Base-by-base conservation (phyloP, 2,113 vertebrate species). In the Spea bombifrons region DNA sequence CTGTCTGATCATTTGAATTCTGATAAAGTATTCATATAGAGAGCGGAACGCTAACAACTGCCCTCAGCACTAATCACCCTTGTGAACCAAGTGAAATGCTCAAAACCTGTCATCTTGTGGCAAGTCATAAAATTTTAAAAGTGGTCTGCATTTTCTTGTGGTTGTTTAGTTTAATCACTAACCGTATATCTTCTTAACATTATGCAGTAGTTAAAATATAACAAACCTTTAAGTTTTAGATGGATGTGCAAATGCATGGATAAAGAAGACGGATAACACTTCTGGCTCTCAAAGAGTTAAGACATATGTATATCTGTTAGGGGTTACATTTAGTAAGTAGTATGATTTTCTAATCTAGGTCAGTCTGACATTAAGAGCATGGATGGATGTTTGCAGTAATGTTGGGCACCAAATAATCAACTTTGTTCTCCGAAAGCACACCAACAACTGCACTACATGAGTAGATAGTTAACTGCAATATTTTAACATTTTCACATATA, bases 81-180 rank as follows among this genome's bases (percentile, higher is more conserved):
- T 86, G 75, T 49, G 86, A 85, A 85, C 81, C 85, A 75, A 85
- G 44, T 83, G 81, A 90, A 69, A 86, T 71, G 83, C 88, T 90
- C 85, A 84, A 87, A 88, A 86, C 84, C 93, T 91, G 88, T 88
- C 90, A 89, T 83, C 83, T 86, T 76, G 76, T 91, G 91, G 92
- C 86, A 89, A 91, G 90, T 81, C 88, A 82, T 85, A 90, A 82
- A 83, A 81, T 86, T 86, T 84, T 93, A 94, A 88, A 91, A 94
- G 94, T 92, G 88, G 81, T 90, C 93, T 92, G 88, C 86, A 87
- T 89, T 92, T 89, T 86, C 92, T 88, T 93, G 93, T 92, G 92
- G 94, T 93, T 92, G 88, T 96, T 94, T 94, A 90, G 94, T 94
- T 92, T 94, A 94, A 96, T 89, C 89, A 77, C 75, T 75, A 82